Evolutionary conservation across 2,888 invertebrate species (phyloP).

Genomic region (Drosophila paucipuncta): DNA sequence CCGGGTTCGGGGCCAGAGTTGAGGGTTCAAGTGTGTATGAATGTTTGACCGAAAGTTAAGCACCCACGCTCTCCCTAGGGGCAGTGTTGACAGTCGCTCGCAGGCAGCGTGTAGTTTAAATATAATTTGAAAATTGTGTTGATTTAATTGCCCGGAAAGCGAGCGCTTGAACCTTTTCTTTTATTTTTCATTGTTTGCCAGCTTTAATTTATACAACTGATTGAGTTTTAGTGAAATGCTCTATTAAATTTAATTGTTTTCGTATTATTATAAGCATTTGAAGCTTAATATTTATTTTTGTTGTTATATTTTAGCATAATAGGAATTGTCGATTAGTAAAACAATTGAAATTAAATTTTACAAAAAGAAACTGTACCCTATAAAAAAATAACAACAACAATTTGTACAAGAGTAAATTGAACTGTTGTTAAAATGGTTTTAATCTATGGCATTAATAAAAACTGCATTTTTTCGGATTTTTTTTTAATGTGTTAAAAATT

Average conservation of each 20-base stretch:
- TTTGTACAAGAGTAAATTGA: no score
- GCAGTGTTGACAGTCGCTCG: constrained; percentile 8
- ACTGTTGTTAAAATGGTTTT: neutral
- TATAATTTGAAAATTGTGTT: constrained; percentile 79
- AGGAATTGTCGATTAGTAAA: neutral
- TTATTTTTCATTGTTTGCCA: constrained; percentile 7
- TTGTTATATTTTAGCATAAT: neutral
- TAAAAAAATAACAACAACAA: neutral
- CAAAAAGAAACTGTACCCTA: neutral
- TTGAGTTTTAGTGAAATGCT: constrained; percentile 57
- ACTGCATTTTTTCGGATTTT: neutral
- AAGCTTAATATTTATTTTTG: neutral
- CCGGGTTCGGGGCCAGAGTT: constrained; percentile 52
- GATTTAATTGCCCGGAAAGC: constrained; percentile 78
- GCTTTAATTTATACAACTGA: constrained; percentile 58
- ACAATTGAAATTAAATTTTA: neutral
- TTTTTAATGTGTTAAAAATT: neutral
- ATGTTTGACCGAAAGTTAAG: constrained; percentile 69
- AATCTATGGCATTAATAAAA: neutral
- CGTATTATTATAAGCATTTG: neutral
- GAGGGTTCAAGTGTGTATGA: constrained; percentile 58
- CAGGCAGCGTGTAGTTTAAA: constrained; percentile 64
- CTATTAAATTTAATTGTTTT: constrained; percentile 20
- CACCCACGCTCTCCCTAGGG: constrained; percentile 25
- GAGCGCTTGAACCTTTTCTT: constrained; percentile 46